Conservation (phyloP, 2,888 invertebrate species). For the Isoperla grammatica region DNA sequence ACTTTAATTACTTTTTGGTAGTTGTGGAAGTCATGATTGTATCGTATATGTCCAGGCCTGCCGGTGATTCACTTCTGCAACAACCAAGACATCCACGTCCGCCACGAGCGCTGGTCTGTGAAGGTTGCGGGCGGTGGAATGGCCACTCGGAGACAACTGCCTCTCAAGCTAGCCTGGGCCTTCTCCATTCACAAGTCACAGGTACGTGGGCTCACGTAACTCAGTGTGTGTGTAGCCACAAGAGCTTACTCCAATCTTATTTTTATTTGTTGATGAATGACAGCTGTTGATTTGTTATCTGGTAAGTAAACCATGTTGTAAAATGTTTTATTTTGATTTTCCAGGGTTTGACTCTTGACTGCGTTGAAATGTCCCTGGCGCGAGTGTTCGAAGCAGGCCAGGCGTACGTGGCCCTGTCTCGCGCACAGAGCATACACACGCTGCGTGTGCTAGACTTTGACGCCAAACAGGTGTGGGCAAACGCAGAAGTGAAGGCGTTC, state of each 20-base stretch:
- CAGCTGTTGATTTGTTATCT: too few species aligned
- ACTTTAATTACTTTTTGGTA: too few species aligned
- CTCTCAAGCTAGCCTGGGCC: constrained; percentile 92
- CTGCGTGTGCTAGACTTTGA: constrained; percentile 85
- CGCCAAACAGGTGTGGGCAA: constrained; percentile 80
- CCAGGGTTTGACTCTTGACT: constrained; percentile 91
- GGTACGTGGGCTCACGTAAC: too few species aligned
- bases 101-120: constrained; percentile 75
- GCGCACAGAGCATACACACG: constrained; percentile 81
- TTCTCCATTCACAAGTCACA: constrained; percentile 95
- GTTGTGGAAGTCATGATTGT: too few species aligned
- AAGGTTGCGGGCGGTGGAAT: constrained; percentile 54
- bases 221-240: background rate
- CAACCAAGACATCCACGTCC: constrained; percentile 65
- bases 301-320: too few species aligned
- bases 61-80: constrained; percentile 50
- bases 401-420: constrained; percentile 90
- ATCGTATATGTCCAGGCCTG: constrained; percentile 44
- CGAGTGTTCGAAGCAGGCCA: constrained; percentile 95
- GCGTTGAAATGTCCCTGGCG: constrained; percentile 88
- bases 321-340: too few species aligned
- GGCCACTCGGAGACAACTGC: constrained; percentile 64
- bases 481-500: constrained; percentile 75
- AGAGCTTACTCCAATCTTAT: background rate
- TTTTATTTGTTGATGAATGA: too few species aligned